Evolutionary conservation across 1,140 invertebrate species (phyloP), one percentile per base, ranked within the genome.

Genomic region (Nasonia longicornis): DNA sequence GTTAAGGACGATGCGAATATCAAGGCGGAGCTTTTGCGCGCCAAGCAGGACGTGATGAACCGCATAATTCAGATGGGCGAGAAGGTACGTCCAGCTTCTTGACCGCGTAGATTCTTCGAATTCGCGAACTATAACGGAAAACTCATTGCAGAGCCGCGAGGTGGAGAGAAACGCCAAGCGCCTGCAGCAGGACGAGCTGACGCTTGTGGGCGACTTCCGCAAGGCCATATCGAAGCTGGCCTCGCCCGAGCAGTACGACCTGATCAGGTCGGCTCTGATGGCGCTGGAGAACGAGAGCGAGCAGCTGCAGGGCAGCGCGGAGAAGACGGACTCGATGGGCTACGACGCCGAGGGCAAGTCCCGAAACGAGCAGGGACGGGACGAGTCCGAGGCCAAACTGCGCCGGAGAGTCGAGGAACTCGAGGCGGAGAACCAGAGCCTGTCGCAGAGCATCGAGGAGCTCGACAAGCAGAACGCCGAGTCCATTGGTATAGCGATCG

Each of bases 381-480:
- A 42, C 1, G 87, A 86, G 35, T 86, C 82, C 3, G 89, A 89
- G 26, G 69, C 63, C 0, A 84, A 88, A 12, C 86, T 93, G 20
- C 87, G 87, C 74, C 91, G 91, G 84, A 92, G 91, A 84, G 86
- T 92, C 29, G 84, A 88, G 6, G 83, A 89, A 14, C 83, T 92
- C 8, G 87, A 90, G 82, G 88, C 90, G 4, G 91, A 93, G 82
- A 93, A 94, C 84, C 89, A 89, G 80, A 91, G 91, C 83, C 87
- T 95, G 45, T 90, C 91, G 7, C 84, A 82, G 8, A 94, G 92
- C 82, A 89, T 96, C 42, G 94, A 95, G 81, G 94, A 95, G 86
- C 88, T 96, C 83, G 95, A 96, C 86, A 91, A 87, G 66, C 95
- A 96, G 87, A 94, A 96, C 86, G 92, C 94, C 82, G 87, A 92